These are phyloP conservation scores for Bathynomus jamesi DNA, from an alignment of 1,140 invertebrate genomes.

Conservation along the genomic window DNA sequence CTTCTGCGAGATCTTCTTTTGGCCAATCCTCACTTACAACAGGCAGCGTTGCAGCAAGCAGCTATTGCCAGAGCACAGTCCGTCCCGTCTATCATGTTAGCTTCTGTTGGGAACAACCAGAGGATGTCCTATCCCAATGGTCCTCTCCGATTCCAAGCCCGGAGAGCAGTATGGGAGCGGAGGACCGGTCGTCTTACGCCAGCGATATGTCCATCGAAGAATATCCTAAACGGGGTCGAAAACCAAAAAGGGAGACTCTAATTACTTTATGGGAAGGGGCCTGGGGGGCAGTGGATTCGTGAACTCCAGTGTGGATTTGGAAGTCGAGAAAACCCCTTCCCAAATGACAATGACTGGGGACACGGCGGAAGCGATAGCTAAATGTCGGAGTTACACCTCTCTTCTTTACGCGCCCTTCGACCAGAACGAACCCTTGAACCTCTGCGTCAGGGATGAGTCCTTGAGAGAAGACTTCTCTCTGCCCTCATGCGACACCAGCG, in stretches of 20 bases:
- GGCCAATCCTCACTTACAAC: constrained; percentile 32
- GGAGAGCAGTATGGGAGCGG: constrained; percentile 1
- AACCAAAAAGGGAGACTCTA: constrained; percentile 82
- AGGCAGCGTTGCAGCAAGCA: constrained; percentile 35
- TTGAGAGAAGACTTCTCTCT: constrained; percentile 52
- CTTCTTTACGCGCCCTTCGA: constrained; percentile 28
- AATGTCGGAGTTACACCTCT: constrained; percentile 26
- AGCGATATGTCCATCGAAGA: constrained; percentile 79
- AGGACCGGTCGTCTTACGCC: constrained; percentile 67
- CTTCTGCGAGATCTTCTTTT: constrained; percentile 31
- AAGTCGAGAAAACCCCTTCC: constrained; percentile 9
- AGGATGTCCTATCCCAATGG: constrained; percentile 1
- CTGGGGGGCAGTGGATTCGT: constrained; percentile 72
- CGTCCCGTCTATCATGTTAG: constrained; percentile 33
- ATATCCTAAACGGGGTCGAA: constrained; percentile 68
- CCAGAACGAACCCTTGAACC: constrained; percentile 70
- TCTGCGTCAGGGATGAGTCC: constrained; percentile 61
- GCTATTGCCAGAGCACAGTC: constrained; percentile 31
- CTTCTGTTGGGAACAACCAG: constrained; percentile 9
- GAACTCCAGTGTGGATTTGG: background rate
- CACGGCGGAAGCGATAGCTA: constrained; percentile 14
- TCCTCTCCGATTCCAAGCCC: constrained; percentile 7
- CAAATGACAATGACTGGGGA: background rate
- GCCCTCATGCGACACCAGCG: constrained; percentile 43
- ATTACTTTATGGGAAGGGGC: constrained; percentile 82